Evolutionary conservation across 2,888 invertebrate species (phyloP).

Genomic region (Trichacis sp.): DNA sequence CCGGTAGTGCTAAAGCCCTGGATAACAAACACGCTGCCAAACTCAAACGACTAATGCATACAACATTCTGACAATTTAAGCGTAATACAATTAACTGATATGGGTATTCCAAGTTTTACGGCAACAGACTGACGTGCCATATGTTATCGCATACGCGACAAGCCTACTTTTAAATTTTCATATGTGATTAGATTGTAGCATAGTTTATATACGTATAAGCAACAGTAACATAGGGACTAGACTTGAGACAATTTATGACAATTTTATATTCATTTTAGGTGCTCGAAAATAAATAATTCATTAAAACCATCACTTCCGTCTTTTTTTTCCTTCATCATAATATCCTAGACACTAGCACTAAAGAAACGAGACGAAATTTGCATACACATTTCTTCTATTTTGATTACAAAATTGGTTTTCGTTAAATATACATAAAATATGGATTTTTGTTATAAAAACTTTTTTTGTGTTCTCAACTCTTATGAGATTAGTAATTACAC

Average conservation of each 20-base stretch:
- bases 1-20: slow-evolving; percentile 65
- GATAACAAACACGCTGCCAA: slow-evolving; percentile 58
- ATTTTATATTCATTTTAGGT: slow-evolving; percentile 52
- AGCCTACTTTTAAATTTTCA: slow-evolving; percentile 49
- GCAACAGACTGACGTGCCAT: slow-evolving; percentile 68
- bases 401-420: neutral
- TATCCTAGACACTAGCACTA: no score
- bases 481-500: neutral
- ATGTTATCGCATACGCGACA: slow-evolving; percentile 54
- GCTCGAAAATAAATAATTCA: slow-evolving; percentile 51
- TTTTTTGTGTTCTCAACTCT: neutral
- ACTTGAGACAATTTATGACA: slow-evolving; percentile 36
- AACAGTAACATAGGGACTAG: slow-evolving; percentile 41
- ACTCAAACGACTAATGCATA: slow-evolving; percentile 58
- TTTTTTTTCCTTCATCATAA: no score
- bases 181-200: slow-evolving; percentile 46
- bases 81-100: slow-evolving; percentile 56
- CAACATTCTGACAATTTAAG: slow-evolving; percentile 50
- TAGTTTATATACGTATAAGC: slow-evolving; percentile 45
- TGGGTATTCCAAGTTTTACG: slow-evolving; percentile 57
- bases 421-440: slow-evolving; percentile 2
- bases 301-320: no score
- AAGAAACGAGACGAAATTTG: no score
- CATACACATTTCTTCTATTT: neutral
- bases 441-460: neutral